These are phyloP conservation scores for Argopecten irradians DNA, from an alignment of 1,140 invertebrate genomes.

Conservation along the genomic window DNA sequence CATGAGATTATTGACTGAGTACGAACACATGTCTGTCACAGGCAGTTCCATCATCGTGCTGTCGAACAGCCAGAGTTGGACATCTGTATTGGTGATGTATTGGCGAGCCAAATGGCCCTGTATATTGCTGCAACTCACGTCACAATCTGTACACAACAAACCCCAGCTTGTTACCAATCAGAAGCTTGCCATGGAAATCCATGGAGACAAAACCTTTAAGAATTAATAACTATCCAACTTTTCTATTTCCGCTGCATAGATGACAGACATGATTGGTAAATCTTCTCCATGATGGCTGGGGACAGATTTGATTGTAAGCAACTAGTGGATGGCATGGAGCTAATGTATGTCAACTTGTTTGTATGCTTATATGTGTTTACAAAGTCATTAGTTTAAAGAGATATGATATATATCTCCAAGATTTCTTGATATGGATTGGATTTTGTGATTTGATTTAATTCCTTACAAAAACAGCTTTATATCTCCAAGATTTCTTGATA, in stretches of 20 bases:
- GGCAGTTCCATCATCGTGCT: not conserved
- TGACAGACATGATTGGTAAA: conserved; percentile 12
- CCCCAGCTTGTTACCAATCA: not conserved
- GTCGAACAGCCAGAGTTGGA: not conserved
- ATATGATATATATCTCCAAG: not conserved
- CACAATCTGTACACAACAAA: not conserved
- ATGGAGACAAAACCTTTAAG: not conserved
- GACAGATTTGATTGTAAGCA: not conserved
- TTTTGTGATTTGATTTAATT: not conserved
- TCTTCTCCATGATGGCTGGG: not conserved
- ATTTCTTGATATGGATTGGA: not conserved
- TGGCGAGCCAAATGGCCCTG: not conserved
- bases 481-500: not conserved
- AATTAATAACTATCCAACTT: conserved; percentile 1
- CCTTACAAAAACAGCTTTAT: no score
- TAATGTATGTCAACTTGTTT: not conserved
- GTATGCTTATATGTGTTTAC: not conserved
- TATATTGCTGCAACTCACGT: not conserved
- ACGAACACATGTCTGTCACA: not conserved
- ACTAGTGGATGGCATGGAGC: not conserved
- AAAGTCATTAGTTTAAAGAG: not conserved
- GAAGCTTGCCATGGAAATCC: conserved; percentile 20
- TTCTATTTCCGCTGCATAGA: conserved; percentile 16
- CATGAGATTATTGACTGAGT: not conserved
- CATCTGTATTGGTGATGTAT: not conserved